Percentiles rank a stretch among this genome's conserved stretches.
Evolutionary conservation across 53 echinoderm and acorn worm species (phyloP).

Genomic region (Henricia sp.): DNA sequence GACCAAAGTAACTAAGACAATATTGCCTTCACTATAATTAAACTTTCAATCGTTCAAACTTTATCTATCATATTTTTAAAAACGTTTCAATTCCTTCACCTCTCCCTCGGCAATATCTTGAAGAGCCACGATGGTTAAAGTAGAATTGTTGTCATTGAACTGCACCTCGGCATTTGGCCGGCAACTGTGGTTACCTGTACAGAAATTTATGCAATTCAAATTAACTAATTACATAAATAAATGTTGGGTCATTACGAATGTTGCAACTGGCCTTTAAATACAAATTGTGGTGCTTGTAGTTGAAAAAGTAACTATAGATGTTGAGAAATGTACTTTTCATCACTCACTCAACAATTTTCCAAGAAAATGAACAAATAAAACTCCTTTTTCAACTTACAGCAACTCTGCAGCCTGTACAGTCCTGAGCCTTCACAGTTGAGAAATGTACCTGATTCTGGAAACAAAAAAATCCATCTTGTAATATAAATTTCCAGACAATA

Average conservation of each 20-base stretch:
- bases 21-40: too few relatives aligned
- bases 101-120: constrained; percentile 74
- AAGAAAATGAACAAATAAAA: not conserved
- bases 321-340: constrained; percentile 2
- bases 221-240: not conserved
- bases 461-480: not conserved
- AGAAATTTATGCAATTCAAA: not conserved
- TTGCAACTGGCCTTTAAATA: not conserved
- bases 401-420: constrained; percentile 75
- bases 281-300: too few relatives aligned
- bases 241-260: too few relatives aligned
- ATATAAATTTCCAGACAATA: not conserved
- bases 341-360: not conserved
- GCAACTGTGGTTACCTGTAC: constrained; percentile 87
- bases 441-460: constrained; percentile 82
- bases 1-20: too few relatives aligned
- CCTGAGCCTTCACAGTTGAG: constrained; percentile 92
- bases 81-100: constrained; percentile 37
- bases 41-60: too few relatives aligned
- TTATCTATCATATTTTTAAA: too few relatives aligned
- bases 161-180: constrained; percentile 76
- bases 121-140: constrained; percentile 72
- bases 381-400: constrained; percentile 85
- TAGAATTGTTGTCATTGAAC: constrained; percentile 80
- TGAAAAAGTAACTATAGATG: too few relatives aligned